Conservation (phyloP, 2,888 invertebrate genomes). For the Lordiphosa andalusiaca region DNA sequence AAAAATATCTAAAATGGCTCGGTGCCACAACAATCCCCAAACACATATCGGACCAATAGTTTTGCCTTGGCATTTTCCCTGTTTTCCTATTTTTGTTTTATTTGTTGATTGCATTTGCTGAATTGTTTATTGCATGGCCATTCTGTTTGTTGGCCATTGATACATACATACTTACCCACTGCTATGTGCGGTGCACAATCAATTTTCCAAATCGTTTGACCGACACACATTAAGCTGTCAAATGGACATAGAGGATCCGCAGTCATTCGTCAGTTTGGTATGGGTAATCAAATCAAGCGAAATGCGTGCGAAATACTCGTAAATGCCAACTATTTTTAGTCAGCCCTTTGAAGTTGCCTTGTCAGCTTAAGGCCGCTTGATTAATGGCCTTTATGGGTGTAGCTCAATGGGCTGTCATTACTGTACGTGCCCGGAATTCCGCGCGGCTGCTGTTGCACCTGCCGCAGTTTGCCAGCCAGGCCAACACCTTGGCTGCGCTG, state of each 20-base stretch:
- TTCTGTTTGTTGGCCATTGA: constrained; percentile 19
- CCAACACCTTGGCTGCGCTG: constrained; percentile 36
- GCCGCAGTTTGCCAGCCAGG: constrained; percentile 29
- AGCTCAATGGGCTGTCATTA: constrained; percentile 37
- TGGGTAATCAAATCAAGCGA: constrained; percentile 50
- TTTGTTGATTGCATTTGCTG: constrained; percentile 21
- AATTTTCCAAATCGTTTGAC: constrained; percentile 57
- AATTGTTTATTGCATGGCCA: constrained; percentile 39
- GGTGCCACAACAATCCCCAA: no score
- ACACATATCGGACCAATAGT: no score
- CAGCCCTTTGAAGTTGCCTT: constrained; percentile 22
- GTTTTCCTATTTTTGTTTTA: constrained; percentile 6
- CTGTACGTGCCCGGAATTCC: constrained; percentile 25
- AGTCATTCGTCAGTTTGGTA: constrained; percentile 24
- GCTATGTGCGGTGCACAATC: constrained; percentile 47
- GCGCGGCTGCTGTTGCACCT: constrained; percentile 31
- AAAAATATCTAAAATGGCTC: no score
- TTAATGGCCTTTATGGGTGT: constrained; percentile 42
- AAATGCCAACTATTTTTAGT: constrained; percentile 20
- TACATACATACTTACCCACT: constrained; percentile 3
- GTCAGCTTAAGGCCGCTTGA: constrained; percentile 39
- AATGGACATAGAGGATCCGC: constrained; percentile 18
- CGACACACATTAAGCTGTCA: constrained; percentile 52
- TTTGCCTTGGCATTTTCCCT: background rate
- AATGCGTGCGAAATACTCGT: constrained; percentile 13